Conservation (phyloP, 2,113 vertebrate species). For the Oceanodroma tethys region DNA sequence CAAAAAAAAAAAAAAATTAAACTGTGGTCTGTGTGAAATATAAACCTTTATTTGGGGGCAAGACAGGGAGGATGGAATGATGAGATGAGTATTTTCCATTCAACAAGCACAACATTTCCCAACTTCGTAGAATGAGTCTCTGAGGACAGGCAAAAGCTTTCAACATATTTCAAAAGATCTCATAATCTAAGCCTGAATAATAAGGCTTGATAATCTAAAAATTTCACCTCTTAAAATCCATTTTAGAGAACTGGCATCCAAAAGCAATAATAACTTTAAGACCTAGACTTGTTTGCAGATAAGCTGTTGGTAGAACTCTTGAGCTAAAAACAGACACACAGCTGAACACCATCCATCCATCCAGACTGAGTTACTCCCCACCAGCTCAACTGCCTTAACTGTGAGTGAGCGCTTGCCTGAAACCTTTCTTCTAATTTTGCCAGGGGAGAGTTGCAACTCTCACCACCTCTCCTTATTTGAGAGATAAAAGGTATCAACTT, state of each 20-base stretch:
- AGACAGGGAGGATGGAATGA: neutral
- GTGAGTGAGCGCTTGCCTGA: neutral
- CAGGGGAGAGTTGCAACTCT: neutral
- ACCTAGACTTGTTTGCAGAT: neutral
- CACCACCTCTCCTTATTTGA: neutral
- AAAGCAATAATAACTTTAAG: neutral
- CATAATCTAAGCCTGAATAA: neutral
- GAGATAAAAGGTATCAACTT: neutral
- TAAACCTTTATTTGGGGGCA: neutral
- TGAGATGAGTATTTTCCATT: neutral
- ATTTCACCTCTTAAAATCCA: neutral
- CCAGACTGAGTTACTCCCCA: neutral
- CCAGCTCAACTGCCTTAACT: neutral
- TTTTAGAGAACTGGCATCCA: neutral
- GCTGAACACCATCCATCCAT: neutral
- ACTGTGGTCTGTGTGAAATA: neutral
- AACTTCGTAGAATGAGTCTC: neutral
- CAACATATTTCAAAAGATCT: neutral
- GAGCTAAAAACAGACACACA: neutral
- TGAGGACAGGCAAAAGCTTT: neutral
- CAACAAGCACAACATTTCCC: neutral
- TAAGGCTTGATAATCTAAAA: neutral
- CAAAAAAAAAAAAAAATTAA: neutral
- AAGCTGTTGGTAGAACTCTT: neutral
- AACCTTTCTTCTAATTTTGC: neutral